Percentiles rank a stretch among this genome's conserved stretches.
These are phyloP conservation scores for Ochotona curzoniae DNA, from an alignment of 2,113 vertebrate genomes.

Conservation along the genomic window DNA sequence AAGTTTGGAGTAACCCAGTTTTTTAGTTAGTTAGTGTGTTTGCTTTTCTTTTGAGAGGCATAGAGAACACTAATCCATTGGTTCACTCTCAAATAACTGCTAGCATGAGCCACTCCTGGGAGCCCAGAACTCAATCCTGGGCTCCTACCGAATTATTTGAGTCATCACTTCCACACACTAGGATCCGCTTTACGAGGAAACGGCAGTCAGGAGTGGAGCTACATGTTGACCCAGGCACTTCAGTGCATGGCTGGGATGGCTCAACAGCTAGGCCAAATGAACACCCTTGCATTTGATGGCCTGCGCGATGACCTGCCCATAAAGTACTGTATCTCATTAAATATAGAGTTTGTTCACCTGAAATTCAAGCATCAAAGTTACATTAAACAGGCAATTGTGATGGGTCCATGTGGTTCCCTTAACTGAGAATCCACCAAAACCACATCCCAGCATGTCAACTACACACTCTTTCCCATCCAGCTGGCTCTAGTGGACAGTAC, in stretches of 20 bases:
- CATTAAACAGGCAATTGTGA: neutral
- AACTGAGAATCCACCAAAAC: neutral
- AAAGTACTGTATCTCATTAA: neutral
- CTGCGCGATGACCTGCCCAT: neutral
- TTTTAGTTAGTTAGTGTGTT: neutral
- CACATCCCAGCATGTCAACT: neutral
- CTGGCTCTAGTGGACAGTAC: neutral
- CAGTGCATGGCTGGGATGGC: no score
- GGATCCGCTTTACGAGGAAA: no score
- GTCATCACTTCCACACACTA: no score
- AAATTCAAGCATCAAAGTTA: neutral
- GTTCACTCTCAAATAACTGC: no score
- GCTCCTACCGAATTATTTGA: no score
- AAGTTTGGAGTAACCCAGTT: neutral
- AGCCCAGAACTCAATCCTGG: no score
- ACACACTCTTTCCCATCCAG: neutral
- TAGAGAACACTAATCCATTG: no score
- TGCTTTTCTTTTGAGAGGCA: neutral
- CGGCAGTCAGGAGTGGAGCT: no score
- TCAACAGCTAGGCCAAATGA: no score
- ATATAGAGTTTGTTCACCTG: neutral
- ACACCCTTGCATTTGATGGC: neutral
- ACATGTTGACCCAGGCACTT: no score
- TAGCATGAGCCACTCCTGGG: no score
- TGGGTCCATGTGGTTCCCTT: neutral